Conservation (phyloP, 2,113 vertebrate genomes). For the Oryzias curvinotus region DNA sequence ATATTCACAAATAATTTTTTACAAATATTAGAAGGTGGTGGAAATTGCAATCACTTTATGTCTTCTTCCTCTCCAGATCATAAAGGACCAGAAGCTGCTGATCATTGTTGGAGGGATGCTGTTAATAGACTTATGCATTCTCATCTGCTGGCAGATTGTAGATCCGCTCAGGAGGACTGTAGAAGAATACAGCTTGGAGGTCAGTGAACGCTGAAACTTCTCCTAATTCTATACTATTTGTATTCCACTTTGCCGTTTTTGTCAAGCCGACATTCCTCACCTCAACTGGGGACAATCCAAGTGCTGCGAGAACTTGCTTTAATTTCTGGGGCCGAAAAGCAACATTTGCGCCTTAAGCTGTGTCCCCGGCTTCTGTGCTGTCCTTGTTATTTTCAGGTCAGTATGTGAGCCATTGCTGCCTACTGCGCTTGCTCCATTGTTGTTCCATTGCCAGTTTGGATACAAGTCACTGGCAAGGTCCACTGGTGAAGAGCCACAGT, state of each 20-base stretch:
- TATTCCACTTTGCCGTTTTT: not conserved
- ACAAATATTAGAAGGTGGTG: conserved; percentile 28
- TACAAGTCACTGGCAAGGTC: conserved; percentile 69
- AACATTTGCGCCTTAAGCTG: conserved; percentile 44
- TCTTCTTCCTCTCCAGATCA: conserved; percentile 84
- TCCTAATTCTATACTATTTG: not conserved
- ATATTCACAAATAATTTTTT: conserved; percentile 7
- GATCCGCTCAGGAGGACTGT: conserved; percentile 96
- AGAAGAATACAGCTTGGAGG: conserved; percentile 98
- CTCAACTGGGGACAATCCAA: conserved; percentile 19
- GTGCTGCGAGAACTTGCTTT: not conserved
- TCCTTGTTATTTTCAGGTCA: conserved; percentile 71
- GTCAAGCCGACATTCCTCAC: conserved; percentile 7
- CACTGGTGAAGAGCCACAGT: conserved; percentile 63
- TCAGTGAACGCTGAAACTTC: conserved; percentile 58
- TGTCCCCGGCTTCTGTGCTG: conserved; percentile 39
- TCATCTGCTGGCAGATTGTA: conserved; percentile 99
- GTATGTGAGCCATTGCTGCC: conserved; percentile 66
- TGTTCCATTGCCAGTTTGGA: conserved; percentile 66
- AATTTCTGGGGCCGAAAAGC: conserved; percentile 9
- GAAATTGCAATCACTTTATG: conserved; percentile 22
- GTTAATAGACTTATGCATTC: conserved; percentile 97
- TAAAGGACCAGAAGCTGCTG: conserved; percentile 99
- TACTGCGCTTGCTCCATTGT: conserved; percentile 53
- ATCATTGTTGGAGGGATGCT: conserved; percentile 99